These are phyloP conservation scores for Hemithea aestivaria DNA, from an alignment of 2,888 invertebrate genomes.

Conservation along the genomic window DNA sequence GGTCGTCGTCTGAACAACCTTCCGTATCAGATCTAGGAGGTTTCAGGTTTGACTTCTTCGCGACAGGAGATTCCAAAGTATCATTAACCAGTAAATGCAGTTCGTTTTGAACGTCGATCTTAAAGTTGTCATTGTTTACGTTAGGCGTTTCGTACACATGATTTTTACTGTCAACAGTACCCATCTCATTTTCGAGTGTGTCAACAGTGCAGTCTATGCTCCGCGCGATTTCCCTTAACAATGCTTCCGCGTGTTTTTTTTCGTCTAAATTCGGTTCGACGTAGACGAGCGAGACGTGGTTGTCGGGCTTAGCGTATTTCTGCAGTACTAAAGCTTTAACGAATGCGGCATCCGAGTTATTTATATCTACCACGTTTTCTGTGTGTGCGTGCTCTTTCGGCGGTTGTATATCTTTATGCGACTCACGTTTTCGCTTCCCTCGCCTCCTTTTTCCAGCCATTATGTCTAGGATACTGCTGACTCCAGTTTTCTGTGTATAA, in stretches of 20 bases:
- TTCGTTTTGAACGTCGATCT: slow-evolving; percentile 57
- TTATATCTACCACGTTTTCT: slow-evolving; percentile 42
- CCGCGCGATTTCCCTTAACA: slow-evolving; percentile 65
- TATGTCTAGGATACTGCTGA: slow-evolving; percentile 63
- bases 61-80: slow-evolving; percentile 45
- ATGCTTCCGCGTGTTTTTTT: slow-evolving; percentile 64
- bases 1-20: slow-evolving; percentile 66
- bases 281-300: slow-evolving; percentile 69
- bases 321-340: slow-evolving; percentile 68
- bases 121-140: slow-evolving; percentile 40
- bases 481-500: slow-evolving; percentile 62
- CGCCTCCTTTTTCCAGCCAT: slow-evolving; percentile 68
- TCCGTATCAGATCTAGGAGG: slow-evolving; percentile 64
- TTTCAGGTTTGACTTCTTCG: slow-evolving; percentile 67
- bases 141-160: slow-evolving; percentile 48
- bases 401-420: slow-evolving; percentile 52
- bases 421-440: slow-evolving; percentile 56
- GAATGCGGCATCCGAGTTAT: slow-evolving; percentile 52
- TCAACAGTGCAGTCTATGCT: slow-evolving; percentile 69
- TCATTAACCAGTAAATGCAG: slow-evolving; percentile 49
- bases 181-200: slow-evolving; percentile 59
- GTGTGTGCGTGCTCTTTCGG: slow-evolving; percentile 29
- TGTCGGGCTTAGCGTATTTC: slow-evolving; percentile 63
- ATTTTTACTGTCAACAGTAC: slow-evolving; percentile 52
- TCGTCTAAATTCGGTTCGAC: slow-evolving; percentile 61